Evolutionary conservation across 2,888 invertebrate genomes (phyloP).

Genomic region (Parascotia fuliginaria): DNA sequence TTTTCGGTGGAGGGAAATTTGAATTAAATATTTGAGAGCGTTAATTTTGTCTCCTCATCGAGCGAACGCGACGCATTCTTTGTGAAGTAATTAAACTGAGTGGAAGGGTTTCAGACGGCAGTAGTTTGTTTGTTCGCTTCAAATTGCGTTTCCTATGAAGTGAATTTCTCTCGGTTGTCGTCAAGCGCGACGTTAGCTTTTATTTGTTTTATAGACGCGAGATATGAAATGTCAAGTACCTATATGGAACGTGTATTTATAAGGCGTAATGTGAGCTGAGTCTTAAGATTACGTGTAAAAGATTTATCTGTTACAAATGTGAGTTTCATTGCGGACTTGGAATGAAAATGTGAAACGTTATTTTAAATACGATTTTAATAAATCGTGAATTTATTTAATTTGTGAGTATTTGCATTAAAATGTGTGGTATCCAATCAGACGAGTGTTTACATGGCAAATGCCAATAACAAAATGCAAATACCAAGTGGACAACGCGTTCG

Average conservation of each 20-base stretch:
- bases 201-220: slow-evolving; percentile 43
- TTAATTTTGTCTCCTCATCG: slow-evolving; percentile 86
- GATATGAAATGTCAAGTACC: slow-evolving; percentile 39
- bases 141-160: slow-evolving; percentile 84
- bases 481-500: slow-evolving; percentile 61
- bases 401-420: slow-evolving; percentile 48
- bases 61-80: slow-evolving; percentile 85
- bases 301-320: slow-evolving; percentile 4
- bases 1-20: slow-evolving; percentile 80
- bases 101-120: slow-evolving; percentile 82
- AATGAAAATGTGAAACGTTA: slow-evolving; percentile 3
- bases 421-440: slow-evolving; percentile 73
- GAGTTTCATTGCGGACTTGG: neutral
- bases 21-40: slow-evolving; percentile 86
- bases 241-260: slow-evolving; percentile 23
- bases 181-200: slow-evolving; percentile 56
- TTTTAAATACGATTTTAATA: slow-evolving; percentile 6
- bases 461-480: slow-evolving; percentile 83
- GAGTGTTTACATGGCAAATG: slow-evolving; percentile 73
- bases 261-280: slow-evolving; percentile 26
- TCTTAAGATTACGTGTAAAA: slow-evolving; percentile 7
- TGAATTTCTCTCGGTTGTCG: slow-evolving; percentile 72
- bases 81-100: slow-evolving; percentile 86
- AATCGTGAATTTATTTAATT: slow-evolving; percentile 24
- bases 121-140: slow-evolving; percentile 84